These are phyloP conservation scores for Huso huso DNA, from an alignment of 2,797 vertebrate species.

Conservation along the genomic window DNA sequence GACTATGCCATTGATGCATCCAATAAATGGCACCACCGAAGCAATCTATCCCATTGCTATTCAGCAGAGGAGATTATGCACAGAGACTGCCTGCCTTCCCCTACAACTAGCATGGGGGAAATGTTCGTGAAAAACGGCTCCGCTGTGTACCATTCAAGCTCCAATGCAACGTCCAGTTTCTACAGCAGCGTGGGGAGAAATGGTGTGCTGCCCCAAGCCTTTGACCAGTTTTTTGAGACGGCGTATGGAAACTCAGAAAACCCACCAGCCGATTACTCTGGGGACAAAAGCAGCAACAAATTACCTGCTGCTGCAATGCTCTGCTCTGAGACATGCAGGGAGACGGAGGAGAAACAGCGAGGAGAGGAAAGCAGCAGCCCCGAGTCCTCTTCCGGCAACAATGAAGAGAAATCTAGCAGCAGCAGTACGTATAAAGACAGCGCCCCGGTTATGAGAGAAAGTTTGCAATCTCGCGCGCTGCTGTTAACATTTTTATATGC, in stretches of 20 bases:
- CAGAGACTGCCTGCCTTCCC: constrained; percentile 84
- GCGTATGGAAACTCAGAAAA: constrained; percentile 78
- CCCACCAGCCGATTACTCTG: constrained; percentile 62
- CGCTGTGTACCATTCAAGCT: constrained; percentile 69
- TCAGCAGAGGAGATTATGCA: constrained; percentile 87
- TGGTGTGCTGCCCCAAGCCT: constrained; percentile 93
- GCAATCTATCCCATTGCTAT: constrained; percentile 87
- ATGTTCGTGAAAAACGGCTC: constrained; percentile 83
- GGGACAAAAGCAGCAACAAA: constrained; percentile 71
- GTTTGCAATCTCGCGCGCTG: constrained; percentile 74
- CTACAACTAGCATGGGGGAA: constrained; percentile 75
- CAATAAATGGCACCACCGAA: constrained; percentile 93
- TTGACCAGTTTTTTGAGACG: constrained; percentile 97
- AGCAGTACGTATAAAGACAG: constrained; percentile 89
- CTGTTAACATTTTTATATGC: constrained; percentile 98
- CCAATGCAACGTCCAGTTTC: constrained; percentile 77
- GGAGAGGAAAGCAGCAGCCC: constrained; percentile 90
- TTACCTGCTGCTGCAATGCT: constrained; percentile 48
- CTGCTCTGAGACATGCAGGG: constrained; percentile 68
- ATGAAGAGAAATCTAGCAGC: constrained; percentile 86
- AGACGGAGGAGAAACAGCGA: constrained; percentile 67
- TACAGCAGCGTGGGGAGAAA: constrained; percentile 87
- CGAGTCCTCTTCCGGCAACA: constrained; percentile 87
- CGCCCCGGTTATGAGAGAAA: constrained; percentile 75
- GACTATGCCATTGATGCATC: constrained; percentile 94